phyloP scores from a whole-genome alignment of 2,797 vertebrate genomes.

The Anguilla megastoma region DNA sequence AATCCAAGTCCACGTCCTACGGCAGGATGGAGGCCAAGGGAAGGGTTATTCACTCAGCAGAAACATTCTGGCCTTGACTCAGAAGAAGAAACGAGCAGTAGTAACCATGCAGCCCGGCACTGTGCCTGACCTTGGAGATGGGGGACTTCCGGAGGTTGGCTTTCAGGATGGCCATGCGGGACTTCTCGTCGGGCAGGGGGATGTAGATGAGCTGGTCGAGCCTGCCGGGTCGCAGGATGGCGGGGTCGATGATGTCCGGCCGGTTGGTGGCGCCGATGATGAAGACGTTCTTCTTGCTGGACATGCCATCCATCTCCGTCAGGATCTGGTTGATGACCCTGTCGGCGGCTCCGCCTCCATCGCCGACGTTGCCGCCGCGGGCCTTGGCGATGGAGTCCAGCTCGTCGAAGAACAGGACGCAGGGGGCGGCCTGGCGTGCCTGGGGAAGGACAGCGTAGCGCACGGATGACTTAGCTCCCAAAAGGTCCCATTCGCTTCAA shows the following conservation, averaged over 20 bases:
- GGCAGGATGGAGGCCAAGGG: neutral
- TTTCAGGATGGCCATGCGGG: slow-evolving; percentile 93
- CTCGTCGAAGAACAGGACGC: slow-evolving; percentile 96
- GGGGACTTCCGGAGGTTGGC: slow-evolving; percentile 97
- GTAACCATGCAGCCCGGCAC: too few relatives aligned
- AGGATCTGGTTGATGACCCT: slow-evolving; percentile 97
- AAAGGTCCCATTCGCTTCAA: neutral
- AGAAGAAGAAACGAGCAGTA: neutral
- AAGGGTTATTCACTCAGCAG: neutral
- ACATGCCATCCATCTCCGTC: slow-evolving; percentile 98
- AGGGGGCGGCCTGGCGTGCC: slow-evolving; percentile 95
- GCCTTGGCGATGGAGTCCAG: slow-evolving; percentile 97
- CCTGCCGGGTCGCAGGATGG: slow-evolving; percentile 93
- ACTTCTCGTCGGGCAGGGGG: slow-evolving; percentile 96
- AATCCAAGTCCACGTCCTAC: slow-evolving; percentile 95
- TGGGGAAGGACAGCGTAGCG: slow-evolving; percentile 47
- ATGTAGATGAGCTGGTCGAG: slow-evolving; percentile 97
- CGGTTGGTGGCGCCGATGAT: slow-evolving; percentile 97
- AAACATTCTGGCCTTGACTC: neutral
- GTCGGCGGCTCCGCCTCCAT: slow-evolving; percentile 93
- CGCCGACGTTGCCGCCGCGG: slow-evolving; percentile 91
- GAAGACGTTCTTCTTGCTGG: slow-evolving; percentile 98
- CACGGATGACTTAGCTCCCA: neutral
- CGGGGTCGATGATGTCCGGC: slow-evolving; percentile 97
- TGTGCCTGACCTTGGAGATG: slow-evolving; percentile 84